Conservation (phyloP, 2,888 invertebrate species). For the Phaonia tiefii region DNA sequence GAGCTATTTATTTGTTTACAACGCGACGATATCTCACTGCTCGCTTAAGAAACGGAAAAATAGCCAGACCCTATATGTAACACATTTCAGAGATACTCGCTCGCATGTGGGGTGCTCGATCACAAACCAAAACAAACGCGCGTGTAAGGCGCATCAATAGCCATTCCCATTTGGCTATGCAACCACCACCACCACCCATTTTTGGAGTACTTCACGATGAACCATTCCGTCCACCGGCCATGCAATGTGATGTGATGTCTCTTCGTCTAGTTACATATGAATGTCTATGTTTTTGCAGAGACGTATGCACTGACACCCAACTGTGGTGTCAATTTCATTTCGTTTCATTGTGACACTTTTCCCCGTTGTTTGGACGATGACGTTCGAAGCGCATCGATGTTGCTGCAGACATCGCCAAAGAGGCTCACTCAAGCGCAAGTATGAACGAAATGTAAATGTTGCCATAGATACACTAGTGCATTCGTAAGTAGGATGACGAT, state of each 20-base stretch:
- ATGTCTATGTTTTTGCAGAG: no score
- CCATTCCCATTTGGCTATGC: neutral
- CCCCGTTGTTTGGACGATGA: slow-evolving; percentile 15
- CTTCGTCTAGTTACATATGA: slow-evolving; percentile 8
- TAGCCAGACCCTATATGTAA: neutral
- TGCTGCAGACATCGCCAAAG: slow-evolving; percentile 41
- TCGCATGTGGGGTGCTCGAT: neutral
- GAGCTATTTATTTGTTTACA: neutral
- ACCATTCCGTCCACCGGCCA: slow-evolving; percentile 1
- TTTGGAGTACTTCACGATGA: slow-evolving; percentile 54
- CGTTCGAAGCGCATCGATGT: slow-evolving; percentile 47
- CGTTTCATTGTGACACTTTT: no score
- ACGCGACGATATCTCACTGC: slow-evolving; percentile 24
- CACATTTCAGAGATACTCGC: slow-evolving; percentile 23
- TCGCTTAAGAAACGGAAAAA: slow-evolving; percentile 7
- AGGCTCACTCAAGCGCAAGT: slow-evolving; percentile 13
- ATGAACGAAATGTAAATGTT: slow-evolving; percentile 11
- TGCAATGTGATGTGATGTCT: neutral
- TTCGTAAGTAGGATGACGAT: no score
- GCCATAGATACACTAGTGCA: slow-evolving; percentile 9
- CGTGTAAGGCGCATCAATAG: no score
- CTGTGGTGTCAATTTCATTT: neutral
- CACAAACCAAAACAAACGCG: no score
- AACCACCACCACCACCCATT: slow-evolving; percentile 44
- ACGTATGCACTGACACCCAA: slow-evolving; percentile 24